phyloP scores from a whole-genome alignment of 2,888 invertebrate genomes.

The Diaperis boleti region DNA sequence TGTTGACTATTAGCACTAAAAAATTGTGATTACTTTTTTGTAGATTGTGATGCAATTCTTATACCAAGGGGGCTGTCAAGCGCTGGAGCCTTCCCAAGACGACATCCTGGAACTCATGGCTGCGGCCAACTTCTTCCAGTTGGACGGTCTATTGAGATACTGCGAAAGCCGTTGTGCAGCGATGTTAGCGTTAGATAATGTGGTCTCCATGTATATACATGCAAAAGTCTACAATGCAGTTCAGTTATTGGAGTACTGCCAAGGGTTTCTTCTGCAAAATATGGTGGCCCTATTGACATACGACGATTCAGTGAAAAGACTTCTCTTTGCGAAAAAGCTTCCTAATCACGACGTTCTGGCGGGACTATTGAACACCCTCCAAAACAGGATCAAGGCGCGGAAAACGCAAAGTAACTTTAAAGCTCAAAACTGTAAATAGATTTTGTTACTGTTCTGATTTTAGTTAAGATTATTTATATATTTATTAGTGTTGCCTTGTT shows the following conservation, averaged over 20 bases:
- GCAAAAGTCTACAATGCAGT: conserved; percentile 93
- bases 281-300: conserved; percentile 95
- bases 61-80: conserved; percentile 89
- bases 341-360: conserved; percentile 91
- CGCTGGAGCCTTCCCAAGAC: conserved; percentile 80
- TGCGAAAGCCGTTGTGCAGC: conserved; percentile 89
- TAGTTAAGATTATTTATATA: conserved; percentile 34
- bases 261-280: conserved; percentile 90
- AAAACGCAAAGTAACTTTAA: conserved; percentile 54
- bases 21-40: conserved; percentile 22
- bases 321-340: conserved; percentile 89
- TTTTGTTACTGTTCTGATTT: conserved; percentile 14
- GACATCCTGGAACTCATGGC: conserved; percentile 91
- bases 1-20: too few relatives aligned
- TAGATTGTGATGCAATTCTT: conserved; percentile 94
- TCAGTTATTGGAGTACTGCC: conserved; percentile 89
- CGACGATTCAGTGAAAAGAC: conserved; percentile 89
- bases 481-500: conserved; percentile 38
- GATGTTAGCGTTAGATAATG: conserved; percentile 87
- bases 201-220: conserved; percentile 93
- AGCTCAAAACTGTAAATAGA: conserved; percentile 45
- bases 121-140: conserved; percentile 91
- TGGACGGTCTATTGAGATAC: conserved; percentile 85
- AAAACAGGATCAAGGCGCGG: conserved; percentile 82
- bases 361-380: conserved; percentile 83